Percentiles rank a stretch among this genome's conserved stretches.
Evolutionary conservation across 2,797 vertebrate species (phyloP).

Genomic region (Molossus alvarezi): DNA sequence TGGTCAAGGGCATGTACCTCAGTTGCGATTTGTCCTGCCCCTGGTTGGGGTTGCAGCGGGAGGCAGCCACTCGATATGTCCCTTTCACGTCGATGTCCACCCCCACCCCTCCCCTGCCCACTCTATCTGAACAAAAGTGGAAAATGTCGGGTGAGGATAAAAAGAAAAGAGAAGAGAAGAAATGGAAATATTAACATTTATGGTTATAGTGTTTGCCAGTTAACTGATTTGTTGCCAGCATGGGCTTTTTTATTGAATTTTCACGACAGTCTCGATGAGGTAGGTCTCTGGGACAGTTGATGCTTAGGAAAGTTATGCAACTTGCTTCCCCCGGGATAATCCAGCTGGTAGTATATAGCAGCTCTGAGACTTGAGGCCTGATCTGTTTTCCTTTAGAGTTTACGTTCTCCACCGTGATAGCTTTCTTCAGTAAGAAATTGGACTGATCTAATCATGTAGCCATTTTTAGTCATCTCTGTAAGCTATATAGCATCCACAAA

Average conservation of each 20-base stretch:
- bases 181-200: neutral
- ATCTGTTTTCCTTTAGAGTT: neutral
- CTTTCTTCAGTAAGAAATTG: neutral
- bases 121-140: no score
- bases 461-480: neutral
- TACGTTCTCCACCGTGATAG: neutral
- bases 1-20: no score
- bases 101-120: no score
- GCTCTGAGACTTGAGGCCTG: conserved; percentile 16
- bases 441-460: neutral
- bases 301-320: neutral
- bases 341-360: neutral
- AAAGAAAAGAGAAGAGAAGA: neutral
- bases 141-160: no score
- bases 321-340: neutral
- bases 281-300: conserved; percentile 43
- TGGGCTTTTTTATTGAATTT: conserved; percentile 38
- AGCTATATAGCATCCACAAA: neutral
- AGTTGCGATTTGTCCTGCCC: no score
- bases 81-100: no score
- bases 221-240: neutral
- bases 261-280: neutral
- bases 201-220: neutral
- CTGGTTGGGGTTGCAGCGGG: no score
- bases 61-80: no score